A percentile compares a stretch with the other conserved stretches of the same genome.
These are phyloP conservation scores for Sporophila hypoxantha DNA, from an alignment of 2,113 vertebrate species.

Conservation along the genomic window DNA sequence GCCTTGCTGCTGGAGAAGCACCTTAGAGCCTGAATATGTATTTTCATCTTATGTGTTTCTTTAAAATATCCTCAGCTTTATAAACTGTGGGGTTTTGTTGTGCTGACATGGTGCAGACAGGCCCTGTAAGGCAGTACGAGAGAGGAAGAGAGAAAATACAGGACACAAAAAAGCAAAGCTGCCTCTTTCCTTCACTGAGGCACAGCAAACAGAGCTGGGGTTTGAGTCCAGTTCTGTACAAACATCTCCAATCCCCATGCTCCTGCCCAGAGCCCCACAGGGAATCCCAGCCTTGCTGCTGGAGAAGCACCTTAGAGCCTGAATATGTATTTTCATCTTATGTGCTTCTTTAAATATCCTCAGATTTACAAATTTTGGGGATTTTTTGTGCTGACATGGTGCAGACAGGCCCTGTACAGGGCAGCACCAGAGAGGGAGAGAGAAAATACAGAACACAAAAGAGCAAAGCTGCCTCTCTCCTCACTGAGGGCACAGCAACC, in stretches of 20 bases:
- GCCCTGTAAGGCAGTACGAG: neutral
- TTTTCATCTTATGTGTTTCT: fast-evolving
- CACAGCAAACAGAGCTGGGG: no score
- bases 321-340: neutral
- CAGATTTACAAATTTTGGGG: neutral
- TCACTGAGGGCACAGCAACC: neutral
- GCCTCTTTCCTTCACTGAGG: neutral
- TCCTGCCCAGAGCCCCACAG: neutral
- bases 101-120: no score
- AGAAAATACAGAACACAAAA: fast-evolving
- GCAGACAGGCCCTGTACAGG: neutral
- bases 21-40: neutral
- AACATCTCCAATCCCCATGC: fast-evolving
- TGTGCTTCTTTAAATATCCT: fast-evolving
- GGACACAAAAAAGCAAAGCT: neutral
- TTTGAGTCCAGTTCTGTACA: no score
- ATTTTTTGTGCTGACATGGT: neutral
- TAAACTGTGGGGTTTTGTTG: no score
- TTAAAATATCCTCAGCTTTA: neutral
- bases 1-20: neutral
- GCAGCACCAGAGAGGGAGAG: neutral
- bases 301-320: neutral
- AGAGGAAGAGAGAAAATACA: neutral
- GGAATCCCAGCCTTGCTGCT: neutral
- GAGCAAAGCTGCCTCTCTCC: neutral